These are phyloP conservation scores for Theretra japonica DNA, from an alignment of 2,888 invertebrate genomes.

Conservation along the genomic window DNA sequence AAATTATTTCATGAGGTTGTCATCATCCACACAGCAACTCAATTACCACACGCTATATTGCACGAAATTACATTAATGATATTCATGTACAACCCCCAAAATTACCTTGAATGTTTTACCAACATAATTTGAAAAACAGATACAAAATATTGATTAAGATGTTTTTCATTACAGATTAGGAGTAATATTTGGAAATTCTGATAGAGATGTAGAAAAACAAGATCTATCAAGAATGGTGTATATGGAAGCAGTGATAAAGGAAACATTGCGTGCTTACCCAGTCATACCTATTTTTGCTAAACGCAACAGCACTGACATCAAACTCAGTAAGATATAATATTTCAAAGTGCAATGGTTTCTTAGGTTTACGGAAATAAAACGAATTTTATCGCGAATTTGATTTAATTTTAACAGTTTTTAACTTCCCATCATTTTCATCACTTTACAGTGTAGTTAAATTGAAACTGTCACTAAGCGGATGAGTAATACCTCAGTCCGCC, in stretches of 20 bases:
- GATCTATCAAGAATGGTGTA: background rate
- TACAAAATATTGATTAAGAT: background rate
- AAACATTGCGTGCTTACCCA: background rate
- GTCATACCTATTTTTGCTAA: background rate
- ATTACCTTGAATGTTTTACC: no score
- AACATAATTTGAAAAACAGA: background rate
- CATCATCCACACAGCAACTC: no score
- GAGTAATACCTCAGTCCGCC: no score
- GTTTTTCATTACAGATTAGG: background rate
- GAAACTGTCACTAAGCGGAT: no score
- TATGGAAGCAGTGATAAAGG: background rate
- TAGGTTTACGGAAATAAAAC: background rate
- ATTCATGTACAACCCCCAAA: no score
- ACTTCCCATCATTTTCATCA: no score
- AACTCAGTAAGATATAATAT: background rate
- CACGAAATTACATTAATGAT: no score
- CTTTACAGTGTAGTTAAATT: no score
- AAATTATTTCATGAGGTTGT: no score
- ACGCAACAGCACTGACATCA: background rate
- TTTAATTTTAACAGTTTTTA: no score
- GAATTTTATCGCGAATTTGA: background rate
- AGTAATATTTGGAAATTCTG: background rate
- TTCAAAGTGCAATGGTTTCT: no score
- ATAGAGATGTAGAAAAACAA: background rate
- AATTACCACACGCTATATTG: no score